Conservation (phyloP, 2,888 invertebrate species). For the Pandemis heparana region DNA sequence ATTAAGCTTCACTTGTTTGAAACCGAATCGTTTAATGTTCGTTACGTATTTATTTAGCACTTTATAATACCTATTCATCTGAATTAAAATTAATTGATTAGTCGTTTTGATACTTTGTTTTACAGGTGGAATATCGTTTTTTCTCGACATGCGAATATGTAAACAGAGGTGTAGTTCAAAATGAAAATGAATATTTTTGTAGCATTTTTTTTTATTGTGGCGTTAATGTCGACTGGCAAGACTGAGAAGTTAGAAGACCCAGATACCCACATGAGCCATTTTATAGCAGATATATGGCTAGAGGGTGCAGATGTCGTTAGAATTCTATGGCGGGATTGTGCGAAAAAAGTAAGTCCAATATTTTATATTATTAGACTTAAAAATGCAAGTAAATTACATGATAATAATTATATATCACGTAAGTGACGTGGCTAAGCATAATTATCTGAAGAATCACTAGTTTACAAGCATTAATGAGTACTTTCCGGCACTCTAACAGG, state of each 20-base stretch:
- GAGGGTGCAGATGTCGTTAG: conserved; percentile 77
- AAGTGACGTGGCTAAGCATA: too few relatives aligned
- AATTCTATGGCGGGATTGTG: conserved; percentile 81
- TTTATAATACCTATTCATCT: neutral
- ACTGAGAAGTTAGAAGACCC: conserved; percentile 64
- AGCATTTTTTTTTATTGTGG: conserved; percentile 55
- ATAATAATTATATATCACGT: too few relatives aligned
- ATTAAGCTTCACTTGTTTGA: neutral
- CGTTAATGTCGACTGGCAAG: conserved; percentile 57
- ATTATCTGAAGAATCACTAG: too few relatives aligned
- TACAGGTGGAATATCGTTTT: neutral
- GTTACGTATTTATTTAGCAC: neutral
- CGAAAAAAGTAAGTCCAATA: conserved; percentile 72
- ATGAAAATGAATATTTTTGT: conserved; percentile 56
- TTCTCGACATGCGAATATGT: conserved; percentile 16
- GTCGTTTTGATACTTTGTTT: neutral
- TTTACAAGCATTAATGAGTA: too few relatives aligned
- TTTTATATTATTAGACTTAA: too few relatives aligned
- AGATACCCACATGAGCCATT: conserved; percentile 70
- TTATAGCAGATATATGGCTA: conserved; percentile 80
- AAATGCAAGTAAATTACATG: too few relatives aligned
- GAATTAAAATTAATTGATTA: neutral
- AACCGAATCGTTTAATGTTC: neutral
- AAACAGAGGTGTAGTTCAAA: conserved; percentile 55
- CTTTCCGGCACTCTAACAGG: too few relatives aligned